These are phyloP conservation scores for Mythimna impura DNA, from an alignment of 2,888 invertebrate genomes.

Conservation along the genomic window DNA sequence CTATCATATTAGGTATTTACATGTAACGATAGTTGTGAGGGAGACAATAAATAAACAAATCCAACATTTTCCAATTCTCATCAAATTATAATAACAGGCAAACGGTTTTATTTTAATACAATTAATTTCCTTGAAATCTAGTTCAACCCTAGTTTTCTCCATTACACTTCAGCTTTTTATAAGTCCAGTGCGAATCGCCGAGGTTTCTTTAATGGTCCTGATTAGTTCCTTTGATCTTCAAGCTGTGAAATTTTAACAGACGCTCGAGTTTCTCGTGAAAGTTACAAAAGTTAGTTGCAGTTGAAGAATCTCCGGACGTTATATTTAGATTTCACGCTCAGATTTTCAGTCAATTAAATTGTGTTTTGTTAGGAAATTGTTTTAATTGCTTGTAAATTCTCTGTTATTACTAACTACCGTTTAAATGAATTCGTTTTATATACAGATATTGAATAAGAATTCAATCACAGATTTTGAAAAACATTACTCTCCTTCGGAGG, in stretches of 20 bases:
- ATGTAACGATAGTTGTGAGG: too few relatives aligned
- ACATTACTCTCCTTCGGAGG: too few relatives aligned
- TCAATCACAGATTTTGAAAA: too few relatives aligned
- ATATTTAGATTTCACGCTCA: conserved; percentile 14
- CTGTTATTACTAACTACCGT: background rate
- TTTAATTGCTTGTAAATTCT: conserved; percentile 4
- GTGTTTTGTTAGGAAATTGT: background rate
- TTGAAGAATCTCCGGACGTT: conserved; percentile 22
- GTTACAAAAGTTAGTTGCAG: conserved; percentile 34
- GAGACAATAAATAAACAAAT: too few relatives aligned
- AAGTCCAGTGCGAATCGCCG: conserved; percentile 44
- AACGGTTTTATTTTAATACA: too few relatives aligned
- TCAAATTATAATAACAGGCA: too few relatives aligned
- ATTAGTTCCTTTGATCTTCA: conserved; percentile 69
- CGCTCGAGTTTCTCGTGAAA: conserved; percentile 54
- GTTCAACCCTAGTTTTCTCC: background rate
- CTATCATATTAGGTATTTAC: too few relatives aligned
- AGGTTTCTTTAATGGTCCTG: conserved; percentile 67
- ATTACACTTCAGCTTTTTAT: conserved; percentile 5
- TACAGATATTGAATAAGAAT: too few relatives aligned
- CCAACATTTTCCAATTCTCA: too few relatives aligned
- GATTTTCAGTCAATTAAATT: conserved; percentile 7
- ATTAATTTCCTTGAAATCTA: too few relatives aligned
- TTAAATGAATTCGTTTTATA: background rate
- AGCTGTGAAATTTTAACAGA: conserved; percentile 67